Evolutionary conservation across 1,140 invertebrate genomes (phyloP).

Genomic region (Maniola jurtina): DNA sequence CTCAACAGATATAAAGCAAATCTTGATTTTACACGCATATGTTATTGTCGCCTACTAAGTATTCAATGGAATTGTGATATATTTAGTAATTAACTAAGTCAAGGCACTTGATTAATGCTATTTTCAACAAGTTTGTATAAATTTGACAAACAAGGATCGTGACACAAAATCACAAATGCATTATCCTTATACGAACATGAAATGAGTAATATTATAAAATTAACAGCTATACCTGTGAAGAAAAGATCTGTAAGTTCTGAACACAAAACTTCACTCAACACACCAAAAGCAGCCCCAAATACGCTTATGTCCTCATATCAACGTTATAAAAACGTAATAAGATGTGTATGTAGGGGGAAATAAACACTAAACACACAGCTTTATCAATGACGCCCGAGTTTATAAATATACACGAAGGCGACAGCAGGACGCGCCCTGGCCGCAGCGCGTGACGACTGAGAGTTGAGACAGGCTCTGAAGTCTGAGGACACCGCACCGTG

Average conservation of each 20-base stretch:
- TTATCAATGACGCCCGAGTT: slow-evolving; percentile 56
- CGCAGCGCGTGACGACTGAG: slow-evolving; percentile 44
- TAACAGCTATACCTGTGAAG: neutral
- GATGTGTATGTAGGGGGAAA: slow-evolving; percentile 22
- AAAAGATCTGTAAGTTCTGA: neutral
- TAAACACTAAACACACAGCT: slow-evolving; percentile 13
- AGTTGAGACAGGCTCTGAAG: slow-evolving; percentile 36
- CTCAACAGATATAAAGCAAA: neutral
- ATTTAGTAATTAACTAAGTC: neutral
- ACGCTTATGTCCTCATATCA: too few relatives aligned
- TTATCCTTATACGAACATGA: slow-evolving; percentile 18
- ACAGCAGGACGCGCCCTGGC: slow-evolving; percentile 65
- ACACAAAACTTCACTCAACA: neutral
- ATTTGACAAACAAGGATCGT: slow-evolving; percentile 13
- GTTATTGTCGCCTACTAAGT: too few relatives aligned
- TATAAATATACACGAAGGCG: slow-evolving; percentile 67
- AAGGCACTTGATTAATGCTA: neutral
- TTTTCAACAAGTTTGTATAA: neutral
- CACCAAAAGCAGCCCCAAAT: neutral
- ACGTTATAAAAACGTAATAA: slow-evolving; percentile 4
- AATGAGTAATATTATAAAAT: neutral
- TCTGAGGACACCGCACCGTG: slow-evolving; percentile 42
- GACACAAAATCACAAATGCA: slow-evolving; percentile 11
- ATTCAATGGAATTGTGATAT: neutral
- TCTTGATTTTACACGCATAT: too few relatives aligned